phyloP scores from a whole-genome alignment of 2,888 invertebrate genomes.

The Temnothorax rugatulus region DNA sequence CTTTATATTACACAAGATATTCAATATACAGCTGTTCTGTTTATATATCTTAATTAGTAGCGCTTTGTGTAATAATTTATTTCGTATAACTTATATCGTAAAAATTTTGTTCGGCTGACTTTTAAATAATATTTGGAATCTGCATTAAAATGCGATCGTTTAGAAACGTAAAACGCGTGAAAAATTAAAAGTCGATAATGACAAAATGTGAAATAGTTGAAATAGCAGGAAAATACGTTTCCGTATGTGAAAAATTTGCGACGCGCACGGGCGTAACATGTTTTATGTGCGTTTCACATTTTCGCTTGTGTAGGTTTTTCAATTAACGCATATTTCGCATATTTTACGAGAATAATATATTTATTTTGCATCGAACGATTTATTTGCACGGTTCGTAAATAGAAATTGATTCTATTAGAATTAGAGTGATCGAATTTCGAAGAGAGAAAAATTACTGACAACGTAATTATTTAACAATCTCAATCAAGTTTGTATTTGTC shows the following conservation, averaged over 20 bases:
- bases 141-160: conserved; percentile 5
- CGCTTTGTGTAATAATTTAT: neutral
- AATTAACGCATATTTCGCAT: conserved; percentile 35
- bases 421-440: conserved; percentile 12
- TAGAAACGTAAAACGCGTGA: conserved; percentile 12
- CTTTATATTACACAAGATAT: neutral
- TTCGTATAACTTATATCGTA: neutral
- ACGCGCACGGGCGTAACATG: conserved; percentile 25
- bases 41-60: neutral
- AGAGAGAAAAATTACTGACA: neutral
- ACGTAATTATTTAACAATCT: conserved; percentile 26
- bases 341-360: conserved; percentile 41
- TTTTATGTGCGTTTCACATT: conserved; percentile 30
- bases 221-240: conserved; percentile 33
- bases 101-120: neutral
- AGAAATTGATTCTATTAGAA: conserved; percentile 19
- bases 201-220: conserved; percentile 34
- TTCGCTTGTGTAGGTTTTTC: conserved; percentile 26
- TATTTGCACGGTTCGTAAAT: conserved; percentile 35
- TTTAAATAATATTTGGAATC: conserved; percentile 16
- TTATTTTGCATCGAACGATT: conserved; percentile 31
- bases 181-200: conserved; percentile 47
- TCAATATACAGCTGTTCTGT: neutral
- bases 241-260: conserved; percentile 27
- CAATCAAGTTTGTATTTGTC: neutral